A percentile compares a stretch with the other conserved stretches of the same genome.
phyloP scores from a whole-genome alignment of 2,797 vertebrate genomes.

The Orientallactaga sibirica region DNA sequence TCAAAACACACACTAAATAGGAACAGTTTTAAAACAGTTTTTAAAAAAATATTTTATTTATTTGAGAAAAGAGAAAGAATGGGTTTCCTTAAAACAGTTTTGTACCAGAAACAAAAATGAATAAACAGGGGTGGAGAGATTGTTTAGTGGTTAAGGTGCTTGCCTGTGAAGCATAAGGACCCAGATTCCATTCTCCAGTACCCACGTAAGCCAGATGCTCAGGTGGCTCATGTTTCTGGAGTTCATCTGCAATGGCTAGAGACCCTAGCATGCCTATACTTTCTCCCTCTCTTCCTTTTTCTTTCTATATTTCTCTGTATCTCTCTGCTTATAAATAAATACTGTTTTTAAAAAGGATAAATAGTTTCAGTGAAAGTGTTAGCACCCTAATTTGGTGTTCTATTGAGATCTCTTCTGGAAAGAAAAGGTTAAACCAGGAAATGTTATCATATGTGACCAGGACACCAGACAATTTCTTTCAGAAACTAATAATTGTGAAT shows the following conservation, averaged over 20 bases:
- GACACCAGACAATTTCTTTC: slow-evolving; percentile 5
- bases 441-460: neutral
- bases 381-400: neutral
- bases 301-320: no score
- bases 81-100: neutral
- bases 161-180: no score
- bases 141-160: no score
- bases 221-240: no score
- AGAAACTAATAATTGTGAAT: slow-evolving; percentile 31
- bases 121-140: neutral
- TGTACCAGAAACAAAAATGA: slow-evolving; percentile 36
- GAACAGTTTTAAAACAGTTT: neutral
- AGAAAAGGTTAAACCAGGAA: slow-evolving; percentile 48
- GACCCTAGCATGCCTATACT: no score
- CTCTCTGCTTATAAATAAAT: no score
- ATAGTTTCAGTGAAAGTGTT: neutral
- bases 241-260: no score
- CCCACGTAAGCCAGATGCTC: no score
- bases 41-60: neutral
- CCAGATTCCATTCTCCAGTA: no score
- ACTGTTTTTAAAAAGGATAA: neutral
- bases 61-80: neutral
- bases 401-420: neutral
- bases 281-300: no score
- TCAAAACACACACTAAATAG: slow-evolving; percentile 4